Base-by-base conservation (phyloP, 2,797 vertebrate genomes). In the Lagodon rhomboides region DNA sequence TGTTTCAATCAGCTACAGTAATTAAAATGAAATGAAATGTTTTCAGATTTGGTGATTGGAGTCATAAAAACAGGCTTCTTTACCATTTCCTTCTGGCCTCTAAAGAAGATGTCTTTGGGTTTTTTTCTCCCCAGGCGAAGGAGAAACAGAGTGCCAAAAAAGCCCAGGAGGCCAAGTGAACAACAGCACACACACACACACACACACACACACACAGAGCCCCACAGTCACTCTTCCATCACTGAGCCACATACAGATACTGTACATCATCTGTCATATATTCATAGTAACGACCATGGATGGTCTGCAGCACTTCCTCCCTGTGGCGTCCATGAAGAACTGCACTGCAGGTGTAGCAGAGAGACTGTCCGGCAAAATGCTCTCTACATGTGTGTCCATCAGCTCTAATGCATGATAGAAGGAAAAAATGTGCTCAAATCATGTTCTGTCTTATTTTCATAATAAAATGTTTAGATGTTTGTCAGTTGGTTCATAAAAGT, bases 141-240 rank as follows among this genome's bases (percentile, higher is more conserved):
- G 98, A 97, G 95, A 99, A 99, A 93, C 97, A 99, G 94, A 97
- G 96, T 78, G 96, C 97, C 92, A 98, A 98, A 95, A 98, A 98
- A 95, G 96, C 95, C 83, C 98, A 98, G 94, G 98, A 99, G 91
- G 97, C 97, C 87, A 99, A 99, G 93, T 97, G 93, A 97, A 95
- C 91, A 85, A 88, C 64, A 84, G 53, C 58, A 69, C 50, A 43
- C 72, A 47, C 41, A 25, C 20, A 60, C 56, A 65, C 54, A 63
- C 46, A 22, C 38, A 75, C 27, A 43, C 38, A 59, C 54, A 73
- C 71, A 46, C n/a, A 46, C 72, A 67, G 60, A 81, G 50, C 5
- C 46, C 68, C 16, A 53, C 73, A 75, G 76, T 81, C 85, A 81
- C 68, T 38, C 13, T 86, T 70, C 55, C 75, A 73, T 79, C 84